A percentile compares a stretch with the other conserved stretches of the same genome.
phyloP scores from a whole-genome alignment of 2,113 vertebrate species.

The Rhea pennata region DNA sequence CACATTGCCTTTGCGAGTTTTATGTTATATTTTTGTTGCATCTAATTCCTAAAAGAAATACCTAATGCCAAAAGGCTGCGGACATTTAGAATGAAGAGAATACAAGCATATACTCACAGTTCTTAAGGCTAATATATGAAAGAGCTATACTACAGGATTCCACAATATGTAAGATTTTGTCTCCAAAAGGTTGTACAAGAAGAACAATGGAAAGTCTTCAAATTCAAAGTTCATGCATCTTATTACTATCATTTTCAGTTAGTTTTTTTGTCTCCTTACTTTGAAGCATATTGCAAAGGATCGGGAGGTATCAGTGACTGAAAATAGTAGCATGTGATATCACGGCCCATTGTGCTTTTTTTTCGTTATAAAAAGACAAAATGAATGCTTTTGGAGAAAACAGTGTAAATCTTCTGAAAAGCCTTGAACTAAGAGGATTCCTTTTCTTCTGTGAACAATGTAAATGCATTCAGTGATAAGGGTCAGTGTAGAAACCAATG shows the following conservation, averaged over 20 bases:
- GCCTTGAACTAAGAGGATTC: neutral
- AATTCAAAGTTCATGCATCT: constrained; percentile 34
- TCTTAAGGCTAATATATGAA: constrained; percentile 25
- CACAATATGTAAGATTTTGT: constrained; percentile 16
- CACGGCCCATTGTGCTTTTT: neutral
- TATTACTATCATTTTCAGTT: constrained; percentile 18
- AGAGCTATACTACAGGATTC: constrained; percentile 24
- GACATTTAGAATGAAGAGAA: neutral
- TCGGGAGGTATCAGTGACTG: neutral
- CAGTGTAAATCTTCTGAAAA: constrained; percentile 28
- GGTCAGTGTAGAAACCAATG: neutral
- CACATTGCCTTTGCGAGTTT: constrained; percentile 2
- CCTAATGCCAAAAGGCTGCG: constrained; percentile 2
- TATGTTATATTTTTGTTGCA: neutral
- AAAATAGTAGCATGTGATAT: neutral
- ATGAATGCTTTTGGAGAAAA: constrained; percentile 35
- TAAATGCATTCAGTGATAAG: neutral
- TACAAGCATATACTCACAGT: constrained; percentile 28
- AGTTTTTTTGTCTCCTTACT: constrained; percentile 41
- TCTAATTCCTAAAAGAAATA: constrained; percentile 56
- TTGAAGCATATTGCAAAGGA: constrained; percentile 39
- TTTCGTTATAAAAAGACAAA: constrained; percentile 16
- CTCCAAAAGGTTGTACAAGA: neutral
- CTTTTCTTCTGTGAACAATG: constrained; percentile 6
- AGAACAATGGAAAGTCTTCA: constrained; percentile 20